phyloP scores from a whole-genome alignment of 2,797 vertebrate species.

The Melanotaenia maccullochi region DNA sequence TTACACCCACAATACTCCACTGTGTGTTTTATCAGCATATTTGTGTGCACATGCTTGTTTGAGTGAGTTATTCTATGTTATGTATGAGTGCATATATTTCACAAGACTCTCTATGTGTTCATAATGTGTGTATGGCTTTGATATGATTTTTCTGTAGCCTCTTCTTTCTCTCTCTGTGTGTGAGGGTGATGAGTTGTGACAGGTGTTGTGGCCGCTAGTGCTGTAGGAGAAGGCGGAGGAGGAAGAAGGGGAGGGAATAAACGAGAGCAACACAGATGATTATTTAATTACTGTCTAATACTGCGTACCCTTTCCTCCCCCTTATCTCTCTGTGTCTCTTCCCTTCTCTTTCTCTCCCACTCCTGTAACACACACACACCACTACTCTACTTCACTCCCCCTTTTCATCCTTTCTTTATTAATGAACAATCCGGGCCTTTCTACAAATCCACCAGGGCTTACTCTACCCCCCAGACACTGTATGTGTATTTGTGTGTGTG shows the following conservation, averaged over 20 bases:
- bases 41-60: slow-evolving; percentile 42
- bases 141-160: slow-evolving; percentile 52
- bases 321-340: slow-evolving; percentile 28
- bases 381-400: slow-evolving; percentile 52
- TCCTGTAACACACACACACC: slow-evolving; percentile 23
- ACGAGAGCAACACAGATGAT: slow-evolving; percentile 91
- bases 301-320: slow-evolving; percentile 62
- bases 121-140: slow-evolving; percentile 45
- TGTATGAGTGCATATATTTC: slow-evolving; percentile 42
- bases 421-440: slow-evolving; percentile 84
- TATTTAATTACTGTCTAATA: slow-evolving; percentile 95
- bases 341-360: slow-evolving; percentile 28
- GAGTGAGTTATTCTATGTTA: slow-evolving; percentile 19
- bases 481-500: slow-evolving; percentile 37
- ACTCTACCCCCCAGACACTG: slow-evolving; percentile 66
- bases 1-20: background rate
- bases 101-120: slow-evolving; percentile 23
- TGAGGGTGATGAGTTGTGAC: slow-evolving; percentile 90
- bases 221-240: slow-evolving; percentile 83
- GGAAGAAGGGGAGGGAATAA: slow-evolving; percentile 83
- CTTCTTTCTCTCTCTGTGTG: slow-evolving; percentile 54
- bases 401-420: slow-evolving; percentile 81
- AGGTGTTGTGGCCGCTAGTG: slow-evolving; percentile 91
- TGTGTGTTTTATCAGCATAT: slow-evolving; percentile 80
- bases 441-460: slow-evolving; percentile 78